Conservation (phyloP, 2,888 invertebrate species). For the Epinotia demarniana region DNA sequence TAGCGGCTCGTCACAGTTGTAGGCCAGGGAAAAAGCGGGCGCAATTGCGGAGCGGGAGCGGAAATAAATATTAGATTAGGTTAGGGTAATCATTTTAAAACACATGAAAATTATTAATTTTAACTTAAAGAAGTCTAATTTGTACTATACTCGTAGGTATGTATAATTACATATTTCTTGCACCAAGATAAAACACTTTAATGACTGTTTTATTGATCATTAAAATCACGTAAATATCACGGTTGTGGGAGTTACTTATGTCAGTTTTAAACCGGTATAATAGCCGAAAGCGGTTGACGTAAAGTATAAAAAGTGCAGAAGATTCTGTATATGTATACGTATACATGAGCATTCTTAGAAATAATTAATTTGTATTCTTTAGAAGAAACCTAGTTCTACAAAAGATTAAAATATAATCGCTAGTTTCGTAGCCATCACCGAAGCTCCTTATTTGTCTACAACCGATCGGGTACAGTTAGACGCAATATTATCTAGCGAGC, state of each 20-base stretch:
- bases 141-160: too few relatives aligned
- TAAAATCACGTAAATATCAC: too few relatives aligned
- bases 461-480: constrained; percentile 77
- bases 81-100: background rate
- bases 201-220: too few relatives aligned
- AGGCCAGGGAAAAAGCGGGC: constrained; percentile 53
- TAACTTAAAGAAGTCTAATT: background rate
- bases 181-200: too few relatives aligned
- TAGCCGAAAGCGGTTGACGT: too few relatives aligned
- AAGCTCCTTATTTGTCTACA: constrained; percentile 78
- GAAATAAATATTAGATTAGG: background rate
- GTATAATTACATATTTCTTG: too few relatives aligned
- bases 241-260: too few relatives aligned
- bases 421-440: constrained; percentile 44
- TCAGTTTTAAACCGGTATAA: too few relatives aligned
- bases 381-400: background rate
- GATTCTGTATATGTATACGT: too few relatives aligned
- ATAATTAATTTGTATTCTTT: background rate
- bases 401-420: constrained; percentile 12
- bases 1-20: constrained; percentile 56
- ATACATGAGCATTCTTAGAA: background rate
- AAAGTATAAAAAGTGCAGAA: too few relatives aligned
- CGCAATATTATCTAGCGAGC: constrained; percentile 71
- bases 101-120: background rate
- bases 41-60: constrained; percentile 23